Base-by-base conservation (phyloP, 2,888 invertebrate genomes). In the Endomychus coccineus region DNA sequence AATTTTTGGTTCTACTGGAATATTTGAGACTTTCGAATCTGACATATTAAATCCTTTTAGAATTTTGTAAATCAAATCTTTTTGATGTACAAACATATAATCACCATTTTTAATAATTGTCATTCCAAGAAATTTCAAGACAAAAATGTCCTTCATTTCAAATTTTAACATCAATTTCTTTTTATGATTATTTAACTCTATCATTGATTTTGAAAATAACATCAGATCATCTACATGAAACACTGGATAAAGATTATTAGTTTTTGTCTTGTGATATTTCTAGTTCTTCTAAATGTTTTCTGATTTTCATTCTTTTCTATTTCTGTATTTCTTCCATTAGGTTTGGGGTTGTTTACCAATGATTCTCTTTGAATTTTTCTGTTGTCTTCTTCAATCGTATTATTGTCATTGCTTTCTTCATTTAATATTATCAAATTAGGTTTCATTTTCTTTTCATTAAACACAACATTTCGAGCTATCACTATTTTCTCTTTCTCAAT, bases 401-500 rank as follows among this genome's bases (percentile, higher is more conserved):
- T n/a, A n/a, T n/a, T n/a, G n/a, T n/a, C n/a, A n/a, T n/a, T n/a
- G n/a, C n/a, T n/a, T n/a, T n/a, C n/a, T n/a, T n/a, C n/a, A n/a
- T n/a, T n/a, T n/a, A n/a, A n/a, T n/a, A n/a, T n/a, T n/a, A n/a
- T n/a, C n/a, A n/a, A n/a, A n/a, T n/a, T n/a, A n/a, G n/a, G n/a
- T n/a, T n/a, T n/a, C n/a, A n/a, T n/a, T n/a, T n/a, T n/a, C n/a
- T n/a, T 39, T 42, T 47, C 51, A 28, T 52, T 45, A 31, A 55
- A 55, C 9, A 48, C 39, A 4, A 50, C 49, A 37, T 56, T 48
- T 35, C 47, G 44, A 12, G 47, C 51, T 4, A 42, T 39, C 12
- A 39, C 29, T 0, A 52, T 32, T 24, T 49, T 48, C 4, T 36
- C 23, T 3, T 42, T 37, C 15, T 25, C 34, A n/a, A 41, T 45